These are phyloP conservation scores for Elaphurus davidianus DNA, from an alignment of 2,113 vertebrate species.

Conservation along the genomic window DNA sequence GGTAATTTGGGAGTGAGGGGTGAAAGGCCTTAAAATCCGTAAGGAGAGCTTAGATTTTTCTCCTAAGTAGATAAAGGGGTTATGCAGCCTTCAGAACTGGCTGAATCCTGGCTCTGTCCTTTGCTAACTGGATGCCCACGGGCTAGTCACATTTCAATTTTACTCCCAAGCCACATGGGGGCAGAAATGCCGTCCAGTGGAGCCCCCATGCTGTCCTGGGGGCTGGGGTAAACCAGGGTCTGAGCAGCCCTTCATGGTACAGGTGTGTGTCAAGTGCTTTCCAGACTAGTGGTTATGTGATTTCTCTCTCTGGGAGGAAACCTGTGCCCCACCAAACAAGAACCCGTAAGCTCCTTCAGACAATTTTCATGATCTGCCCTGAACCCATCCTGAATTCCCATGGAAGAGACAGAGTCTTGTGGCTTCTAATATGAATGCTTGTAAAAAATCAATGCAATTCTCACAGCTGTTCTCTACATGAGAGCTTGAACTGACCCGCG, in stretches of 20 bases:
- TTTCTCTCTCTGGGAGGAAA: not conserved
- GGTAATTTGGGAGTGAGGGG: not conserved
- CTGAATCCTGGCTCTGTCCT: not conserved
- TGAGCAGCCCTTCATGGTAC: not conserved
- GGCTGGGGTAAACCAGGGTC: rapidly evolving
- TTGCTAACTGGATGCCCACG: not conserved
- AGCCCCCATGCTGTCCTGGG: not conserved
- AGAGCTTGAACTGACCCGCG: not conserved
- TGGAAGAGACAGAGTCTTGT: not conserved
- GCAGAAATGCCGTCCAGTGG: not conserved
- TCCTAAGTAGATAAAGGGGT: not conserved
- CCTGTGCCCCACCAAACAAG: not conserved
- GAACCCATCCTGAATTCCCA: not conserved
- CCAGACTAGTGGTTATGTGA: not conserved
- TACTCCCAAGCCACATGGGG: not conserved
- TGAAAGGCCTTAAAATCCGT: not conserved
- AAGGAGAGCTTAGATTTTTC: not conserved
- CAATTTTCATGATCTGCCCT: not conserved
- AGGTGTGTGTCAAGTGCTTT: not conserved
- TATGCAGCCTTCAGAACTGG: not conserved
- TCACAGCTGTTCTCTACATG: not conserved
- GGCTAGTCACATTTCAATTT: not conserved
- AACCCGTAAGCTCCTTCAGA: not conserved
- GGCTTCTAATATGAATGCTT: not conserved
- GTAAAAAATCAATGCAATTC: not conserved